Conservation (phyloP, 1,140 invertebrate species). For the Adoxophyes honmai region DNA sequence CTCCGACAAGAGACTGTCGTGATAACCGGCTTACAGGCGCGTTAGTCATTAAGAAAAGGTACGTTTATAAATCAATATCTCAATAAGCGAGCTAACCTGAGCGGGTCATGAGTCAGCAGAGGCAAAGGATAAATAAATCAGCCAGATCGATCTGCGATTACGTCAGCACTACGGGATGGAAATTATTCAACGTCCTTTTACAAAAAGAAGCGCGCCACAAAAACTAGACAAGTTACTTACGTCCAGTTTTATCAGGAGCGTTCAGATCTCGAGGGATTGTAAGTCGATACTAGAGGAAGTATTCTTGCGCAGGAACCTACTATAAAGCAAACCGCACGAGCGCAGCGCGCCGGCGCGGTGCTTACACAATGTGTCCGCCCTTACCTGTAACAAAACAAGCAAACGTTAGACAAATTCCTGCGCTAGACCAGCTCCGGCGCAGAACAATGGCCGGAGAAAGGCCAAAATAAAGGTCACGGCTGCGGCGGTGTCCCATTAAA, state of each 20-base stretch:
- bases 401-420: slow-evolving; percentile 42
- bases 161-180: neutral
- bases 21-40: neutral
- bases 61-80: neutral
- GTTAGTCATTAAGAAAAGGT: neutral
- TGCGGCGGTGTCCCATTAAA: slow-evolving; percentile 47
- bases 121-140: neutral
- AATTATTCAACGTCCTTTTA: neutral
- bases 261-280: neutral
- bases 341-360: neutral
- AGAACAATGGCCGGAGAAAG: slow-evolving; percentile 58
- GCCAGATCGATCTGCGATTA: slow-evolving; percentile 8
- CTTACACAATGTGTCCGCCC: neutral
- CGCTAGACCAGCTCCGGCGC: slow-evolving; percentile 22
- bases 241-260: neutral
- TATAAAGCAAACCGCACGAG: neutral
- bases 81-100: neutral
- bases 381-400: slow-evolving; percentile 40
- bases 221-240: slow-evolving; percentile 13
- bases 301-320: too few relatives aligned
- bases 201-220: neutral
- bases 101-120: neutral
- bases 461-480: slow-evolving; percentile 63
- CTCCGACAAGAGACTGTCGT: neutral
- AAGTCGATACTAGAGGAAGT: too few relatives aligned